Percentiles rank a stretch among this genome's conserved stretches.
Evolutionary conservation across 2,888 invertebrate genomes (phyloP).

Genomic region (Sycophila texana): DNA sequence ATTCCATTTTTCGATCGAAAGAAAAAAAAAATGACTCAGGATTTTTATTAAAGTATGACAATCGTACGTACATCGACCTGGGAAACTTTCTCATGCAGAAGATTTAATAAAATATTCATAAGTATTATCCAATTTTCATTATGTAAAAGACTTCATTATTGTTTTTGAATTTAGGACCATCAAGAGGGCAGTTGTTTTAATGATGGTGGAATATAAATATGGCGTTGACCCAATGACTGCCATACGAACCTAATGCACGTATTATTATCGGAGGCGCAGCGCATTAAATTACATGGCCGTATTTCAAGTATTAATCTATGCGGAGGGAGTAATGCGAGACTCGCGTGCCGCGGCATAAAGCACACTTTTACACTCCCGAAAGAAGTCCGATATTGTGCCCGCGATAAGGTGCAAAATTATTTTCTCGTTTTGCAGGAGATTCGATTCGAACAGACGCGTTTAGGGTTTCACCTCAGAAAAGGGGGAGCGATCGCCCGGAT

Average conservation of each 20-base stretch:
- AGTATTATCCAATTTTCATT: too few relatives aligned
- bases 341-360: conserved; percentile 40
- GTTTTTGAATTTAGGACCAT: not conserved
- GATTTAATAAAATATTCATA: too few relatives aligned
- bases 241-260: not conserved
- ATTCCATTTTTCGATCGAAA: too few relatives aligned
- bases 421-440: conserved; percentile 41
- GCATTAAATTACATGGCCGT: conserved; percentile 43
- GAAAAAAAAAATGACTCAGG: too few relatives aligned
- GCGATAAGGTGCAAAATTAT: conserved; percentile 47
- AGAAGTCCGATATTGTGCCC: conserved; percentile 14
- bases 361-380: conserved; percentile 20
- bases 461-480: conserved; percentile 11
- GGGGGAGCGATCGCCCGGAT: not conserved
- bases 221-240: conserved; percentile 11
- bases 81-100: too few relatives aligned
- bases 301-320: conserved; percentile 52
- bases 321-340: conserved; percentile 46
- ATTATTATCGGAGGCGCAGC: conserved; percentile 15
- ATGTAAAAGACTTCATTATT: not conserved
- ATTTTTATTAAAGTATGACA: too few relatives aligned
- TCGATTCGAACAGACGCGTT: conserved; percentile 25
- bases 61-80: too few relatives aligned
- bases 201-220: too few relatives aligned
- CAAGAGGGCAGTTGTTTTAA: not conserved